Base-by-base conservation (phyloP, 1,140 invertebrate genomes). In the Samia ricini region DNA sequence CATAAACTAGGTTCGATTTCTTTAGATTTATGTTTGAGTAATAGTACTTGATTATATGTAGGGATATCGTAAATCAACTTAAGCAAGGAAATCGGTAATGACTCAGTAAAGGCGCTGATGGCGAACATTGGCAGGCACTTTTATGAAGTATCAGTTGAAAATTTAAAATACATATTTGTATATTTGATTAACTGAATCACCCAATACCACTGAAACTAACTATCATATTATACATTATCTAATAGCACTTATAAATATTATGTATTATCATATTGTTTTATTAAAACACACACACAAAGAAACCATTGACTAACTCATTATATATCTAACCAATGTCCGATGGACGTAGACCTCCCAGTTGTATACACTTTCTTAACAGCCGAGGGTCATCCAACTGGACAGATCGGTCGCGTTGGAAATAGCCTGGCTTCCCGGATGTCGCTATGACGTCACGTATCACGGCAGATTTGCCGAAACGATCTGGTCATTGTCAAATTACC, bases 381-480 rank as follows among this genome's bases (percentile, higher is more conserved):
- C 19, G 55, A 21, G 48, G 63, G 52, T 70, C 65, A 63, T 49
- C 51, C 20, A 1, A 42, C 55, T 70, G 66, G 66, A 57, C 29
- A 61, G 20, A 15, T 33, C 10, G 6, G 21, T 20, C 36, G 58
- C 60, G 72, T 80, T 83, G 61, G 74, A 86, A 83, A 83, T 85
- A 83, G 79, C 79, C 76, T 78, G 64, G 79, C 85, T 86, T 88
- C 83, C 85, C 85, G 85, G 83, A 88, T 86, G 83, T 85, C 64
- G 52, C 66, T 76, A 69, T 85, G 81, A 85, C 85, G 83, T 88
- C 83, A 83, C 51, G 48, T 72, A 86, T 88, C 85, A 85, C 76
- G 69, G 66, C 72, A 74, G 79, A 85, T 81, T 81, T 82, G 70
- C 81, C 78, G 72, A 79, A 79, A 70, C 60, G 56, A 55, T 64